Base-by-base conservation (phyloP, 2,888 invertebrate species). In the Dermolepida albohirtum region DNA sequence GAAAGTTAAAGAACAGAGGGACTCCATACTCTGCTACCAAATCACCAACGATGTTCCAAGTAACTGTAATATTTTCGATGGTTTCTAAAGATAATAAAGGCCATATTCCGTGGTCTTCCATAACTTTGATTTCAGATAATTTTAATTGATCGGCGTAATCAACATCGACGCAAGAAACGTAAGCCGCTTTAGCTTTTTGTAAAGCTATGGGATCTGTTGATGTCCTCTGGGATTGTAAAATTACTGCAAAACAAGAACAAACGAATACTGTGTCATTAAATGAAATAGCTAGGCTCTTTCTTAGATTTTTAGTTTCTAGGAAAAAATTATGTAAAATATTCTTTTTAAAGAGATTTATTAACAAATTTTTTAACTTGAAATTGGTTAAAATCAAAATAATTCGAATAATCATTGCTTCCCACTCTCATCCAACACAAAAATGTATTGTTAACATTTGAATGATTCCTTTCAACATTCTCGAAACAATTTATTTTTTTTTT, bases 131-230 rank as follows among this genome's bases (percentile, higher is more conserved):
- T 73, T 84, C 78, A 0, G 83, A 82, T 43, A 78, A 66, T 4
- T 71, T 71, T 29, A 80, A 64, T 8, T 68, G 27, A 40, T 80
- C 78, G 17, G 74, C 69, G 39, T 78, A 77, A 1, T 74, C 70
- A 14, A 73, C 51, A 67, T 81, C 73, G 0, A 78, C 64, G 70
- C 84, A 84, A 0, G 81, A 75, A 16, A 74, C 64, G 67, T 81
- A 84, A 5, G 82, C 81, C 1, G 77, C 71, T 72, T 80, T 80
- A 0, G 81, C 81, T 72, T 83, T 83, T 72, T 79, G 78, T 5
- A 83, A 66, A 7, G 83, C 77, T 44, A 71, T 64, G 0, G 82
- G 79, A 50, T 83, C 83, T 5, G 75, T 67, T 1, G 66, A 41
- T 1, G 59, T 54, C 5, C 71, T 70, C 0, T 51, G 29, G 1